Conservation (phyloP, 1,140 invertebrate genomes). For the Druon quercuslanigerum region DNA sequence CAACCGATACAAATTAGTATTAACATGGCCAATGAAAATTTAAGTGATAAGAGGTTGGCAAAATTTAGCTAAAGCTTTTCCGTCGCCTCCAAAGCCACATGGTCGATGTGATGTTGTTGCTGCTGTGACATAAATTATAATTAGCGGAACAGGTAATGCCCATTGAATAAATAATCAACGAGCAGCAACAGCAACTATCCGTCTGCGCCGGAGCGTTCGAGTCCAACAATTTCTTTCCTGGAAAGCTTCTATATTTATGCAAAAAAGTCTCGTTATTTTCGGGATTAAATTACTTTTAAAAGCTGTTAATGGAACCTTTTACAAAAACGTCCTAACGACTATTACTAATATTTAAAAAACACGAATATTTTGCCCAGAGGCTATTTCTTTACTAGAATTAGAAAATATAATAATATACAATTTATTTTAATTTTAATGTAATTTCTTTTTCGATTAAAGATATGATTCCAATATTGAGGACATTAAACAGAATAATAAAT, state of each 20-base stretch:
- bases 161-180: constrained; percentile 70
- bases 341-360: too few species aligned
- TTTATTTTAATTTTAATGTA: too few species aligned
- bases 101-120: constrained; percentile 64
- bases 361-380: too few species aligned
- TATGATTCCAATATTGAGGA: too few species aligned
- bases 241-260: constrained; percentile 1
- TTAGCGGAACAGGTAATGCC: constrained; percentile 69
- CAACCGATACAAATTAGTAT: neutral
- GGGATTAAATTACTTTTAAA: constrained; percentile 5
- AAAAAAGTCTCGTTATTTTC: neutral
- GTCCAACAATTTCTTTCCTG: constrained; percentile 42
- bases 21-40: too few species aligned
- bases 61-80: constrained; percentile 34
- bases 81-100: constrained; percentile 46
- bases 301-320: neutral
- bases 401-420: too few species aligned
- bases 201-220: constrained; percentile 65
- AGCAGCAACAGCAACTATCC: constrained; percentile 62
- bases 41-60: too few species aligned
- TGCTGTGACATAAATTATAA: constrained; percentile 72
- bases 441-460: too few species aligned
- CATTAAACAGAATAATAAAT: too few species aligned
- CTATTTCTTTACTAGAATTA: too few species aligned
- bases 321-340: too few species aligned